phyloP scores from a whole-genome alignment of 2,797 vertebrate genomes.

The Gambelia wislizenii region DNA sequence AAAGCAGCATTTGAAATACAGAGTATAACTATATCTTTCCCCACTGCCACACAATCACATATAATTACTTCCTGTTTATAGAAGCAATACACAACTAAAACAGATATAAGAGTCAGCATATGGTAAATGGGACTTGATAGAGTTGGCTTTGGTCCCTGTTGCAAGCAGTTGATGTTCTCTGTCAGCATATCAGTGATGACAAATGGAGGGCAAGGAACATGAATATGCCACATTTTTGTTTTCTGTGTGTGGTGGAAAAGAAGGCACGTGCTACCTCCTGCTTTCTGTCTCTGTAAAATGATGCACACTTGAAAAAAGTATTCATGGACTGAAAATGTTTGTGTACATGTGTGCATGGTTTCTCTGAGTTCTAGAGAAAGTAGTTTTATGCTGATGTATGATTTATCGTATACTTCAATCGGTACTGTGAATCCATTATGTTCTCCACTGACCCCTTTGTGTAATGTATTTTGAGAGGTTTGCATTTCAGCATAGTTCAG shows the following conservation, averaged over 20 bases:
- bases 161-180: neutral
- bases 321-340: neutral
- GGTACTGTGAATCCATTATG: neutral
- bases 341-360: neutral
- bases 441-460: neutral
- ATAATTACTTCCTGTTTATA: neutral
- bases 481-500: neutral
- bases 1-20: neutral
- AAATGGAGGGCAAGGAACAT: neutral
- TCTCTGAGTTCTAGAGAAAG: neutral
- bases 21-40: neutral
- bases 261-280: neutral
- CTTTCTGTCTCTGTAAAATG: neutral
- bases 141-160: neutral
- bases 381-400: conserved; percentile 8
- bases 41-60: neutral
- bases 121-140: neutral
- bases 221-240: neutral
- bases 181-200: neutral
- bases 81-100: neutral
- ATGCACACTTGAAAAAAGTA: neutral
- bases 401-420: neutral
- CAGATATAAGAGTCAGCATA: neutral
- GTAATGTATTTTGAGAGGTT: neutral
- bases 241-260: too few relatives aligned